A percentile compares a stretch with the other conserved stretches of the same genome.
phyloP scores from a whole-genome alignment of 2,797 vertebrate species.

The Enteromius anoplus region DNA sequence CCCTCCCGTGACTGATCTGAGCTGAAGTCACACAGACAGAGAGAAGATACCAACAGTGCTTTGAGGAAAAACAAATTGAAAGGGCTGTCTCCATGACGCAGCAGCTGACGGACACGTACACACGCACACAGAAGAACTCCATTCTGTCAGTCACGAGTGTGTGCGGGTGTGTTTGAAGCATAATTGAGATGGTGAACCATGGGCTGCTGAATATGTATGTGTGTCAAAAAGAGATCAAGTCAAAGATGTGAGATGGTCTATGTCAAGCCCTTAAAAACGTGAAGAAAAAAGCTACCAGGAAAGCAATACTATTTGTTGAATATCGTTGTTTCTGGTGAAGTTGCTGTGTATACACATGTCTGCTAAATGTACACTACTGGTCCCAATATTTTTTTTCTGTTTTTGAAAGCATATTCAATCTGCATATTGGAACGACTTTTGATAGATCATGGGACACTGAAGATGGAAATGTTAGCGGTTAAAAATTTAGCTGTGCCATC shows the following conservation, averaged over 20 bases:
- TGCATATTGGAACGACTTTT: background rate
- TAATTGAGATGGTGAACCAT: constrained; percentile 41
- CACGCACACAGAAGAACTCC: constrained; percentile 4
- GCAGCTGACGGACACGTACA: constrained; percentile 25
- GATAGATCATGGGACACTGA: background rate
- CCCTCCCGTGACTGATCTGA: constrained; percentile 14
- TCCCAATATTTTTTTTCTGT: background rate
- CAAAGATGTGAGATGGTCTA: constrained; percentile 66
- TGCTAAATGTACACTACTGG: background rate
- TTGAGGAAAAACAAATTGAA: constrained; percentile 36
- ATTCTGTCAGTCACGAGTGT: constrained; percentile 35
- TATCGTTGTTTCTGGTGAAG: background rate
- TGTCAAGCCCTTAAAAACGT: constrained; percentile 56
- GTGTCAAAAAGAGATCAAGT: constrained; percentile 66
- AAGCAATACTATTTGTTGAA: background rate
- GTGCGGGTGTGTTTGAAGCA: constrained; percentile 6
- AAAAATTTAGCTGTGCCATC: background rate
- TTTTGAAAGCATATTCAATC: background rate
- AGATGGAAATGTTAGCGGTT: background rate
- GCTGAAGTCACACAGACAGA: constrained; percentile 24
- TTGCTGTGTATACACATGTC: background rate
- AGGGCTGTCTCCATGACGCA: constrained; percentile 27
- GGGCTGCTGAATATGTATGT: constrained; percentile 57
- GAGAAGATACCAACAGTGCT: constrained; percentile 15
- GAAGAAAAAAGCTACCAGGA: background rate